Conservation (phyloP, 1,140 invertebrate genomes). For the Drosophila insularis region DNA sequence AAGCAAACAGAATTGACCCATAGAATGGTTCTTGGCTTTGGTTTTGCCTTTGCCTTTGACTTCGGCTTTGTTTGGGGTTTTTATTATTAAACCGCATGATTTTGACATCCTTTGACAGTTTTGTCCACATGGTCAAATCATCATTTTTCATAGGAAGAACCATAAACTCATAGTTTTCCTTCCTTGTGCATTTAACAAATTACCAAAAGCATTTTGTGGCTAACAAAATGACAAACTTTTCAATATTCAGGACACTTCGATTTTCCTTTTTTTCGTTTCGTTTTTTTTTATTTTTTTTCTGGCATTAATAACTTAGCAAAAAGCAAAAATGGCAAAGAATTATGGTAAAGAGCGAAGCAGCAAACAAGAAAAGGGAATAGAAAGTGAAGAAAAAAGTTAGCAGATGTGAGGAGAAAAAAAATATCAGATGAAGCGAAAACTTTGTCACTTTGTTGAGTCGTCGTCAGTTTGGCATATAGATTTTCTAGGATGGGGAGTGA, state of each 20-base stretch:
- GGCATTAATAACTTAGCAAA: constrained; percentile 50
- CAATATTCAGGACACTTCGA: constrained; percentile 60
- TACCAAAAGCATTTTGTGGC: constrained; percentile 51
- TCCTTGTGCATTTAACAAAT: constrained; percentile 60
- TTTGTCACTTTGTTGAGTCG: constrained; percentile 57
- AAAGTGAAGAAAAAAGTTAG: constrained; percentile 52
- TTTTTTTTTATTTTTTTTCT: constrained; percentile 32
- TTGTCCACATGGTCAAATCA: constrained; percentile 72
- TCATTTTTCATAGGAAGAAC: constrained; percentile 71
- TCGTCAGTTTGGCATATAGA: constrained; percentile 52
- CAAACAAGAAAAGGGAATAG: constrained; percentile 11
- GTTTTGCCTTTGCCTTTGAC: constrained; percentile 31
- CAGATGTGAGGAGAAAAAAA: constrained; percentile 46
- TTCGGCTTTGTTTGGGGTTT: constrained; percentile 28
- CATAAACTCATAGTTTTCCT: constrained; percentile 60
- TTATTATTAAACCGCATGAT: constrained; percentile 72
- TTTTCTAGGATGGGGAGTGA: constrained; percentile 15
- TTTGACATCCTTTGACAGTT: constrained; percentile 80
- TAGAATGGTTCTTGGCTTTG: constrained; percentile 25
- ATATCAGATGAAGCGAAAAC: constrained; percentile 32
- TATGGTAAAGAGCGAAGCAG: constrained; percentile 15
- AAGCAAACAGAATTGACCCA: neutral
- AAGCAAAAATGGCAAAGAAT: constrained; percentile 41
- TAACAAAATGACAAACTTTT: constrained; percentile 49
- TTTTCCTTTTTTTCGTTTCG: constrained; percentile 21